Base-by-base conservation (phyloP, 2,888 invertebrate species). In the Eulithis testata region DNA sequence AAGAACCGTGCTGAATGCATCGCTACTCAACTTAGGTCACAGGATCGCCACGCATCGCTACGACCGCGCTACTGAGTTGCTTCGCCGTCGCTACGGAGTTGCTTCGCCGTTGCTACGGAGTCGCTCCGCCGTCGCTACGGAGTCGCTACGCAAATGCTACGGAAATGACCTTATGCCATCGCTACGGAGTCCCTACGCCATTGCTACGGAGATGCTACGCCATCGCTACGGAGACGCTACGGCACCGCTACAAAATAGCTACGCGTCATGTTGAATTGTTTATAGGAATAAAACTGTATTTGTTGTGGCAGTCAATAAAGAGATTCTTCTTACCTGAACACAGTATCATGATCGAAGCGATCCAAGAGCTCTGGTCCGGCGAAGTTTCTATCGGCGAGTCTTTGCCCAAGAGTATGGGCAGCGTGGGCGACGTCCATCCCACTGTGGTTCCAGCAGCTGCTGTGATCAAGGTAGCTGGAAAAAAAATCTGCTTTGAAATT, bases 391-490 rank as follows among this genome's bases (percentile, higher is more conserved):
- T 94, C 12, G 93, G 92, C 6, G 94, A 94, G 70, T 91, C 83
- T 60, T 87, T 80, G 0, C 75, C 83, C 65, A 91, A 77, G 8
- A 95, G 88, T 71, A 93, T 89, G 14, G 94, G 94, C 40, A 95
- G 84, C n/a, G 94, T 94, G 0, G 95, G 95, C 0, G 95, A 95
- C 0, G 95, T 94, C 95, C 95, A 95, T 66, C 94, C 94, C 31
- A 93, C 93, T 2, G 93, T 93, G 57, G 93, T 92, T 12, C 94
- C 93, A 4, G 93, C 93, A 74, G 93, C 92, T 74, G 93, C 91
- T 78, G 92, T 86, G 81, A 93, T 92, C 79, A 94, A 80, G 64
- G 93, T 92, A 71, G 91, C 94, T 94, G 89, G 89, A 11, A 51
- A 21, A 40, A 27, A 43, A 64, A 27, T 58, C 1, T 7, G 40